phyloP scores from a whole-genome alignment of 2,113 vertebrate species.

The Octodon degus region DNA sequence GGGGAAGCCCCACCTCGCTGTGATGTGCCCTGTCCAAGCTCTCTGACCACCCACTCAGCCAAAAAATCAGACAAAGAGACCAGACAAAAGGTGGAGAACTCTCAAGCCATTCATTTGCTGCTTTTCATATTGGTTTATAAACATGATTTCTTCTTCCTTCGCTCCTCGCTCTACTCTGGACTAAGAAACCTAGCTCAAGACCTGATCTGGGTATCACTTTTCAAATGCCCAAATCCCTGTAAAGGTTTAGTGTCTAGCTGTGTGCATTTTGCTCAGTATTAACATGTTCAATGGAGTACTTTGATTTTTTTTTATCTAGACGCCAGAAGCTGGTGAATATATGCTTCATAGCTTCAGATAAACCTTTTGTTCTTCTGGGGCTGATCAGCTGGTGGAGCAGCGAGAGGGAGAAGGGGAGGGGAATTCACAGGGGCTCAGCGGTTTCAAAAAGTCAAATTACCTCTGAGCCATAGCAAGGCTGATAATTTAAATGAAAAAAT shows the following conservation, averaged over 20 bases:
- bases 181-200: conserved; percentile 85
- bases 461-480: conserved; percentile 93
- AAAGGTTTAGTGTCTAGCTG: conserved; percentile 92
- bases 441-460: conserved; percentile 96
- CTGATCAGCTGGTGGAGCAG: conserved; percentile 92
- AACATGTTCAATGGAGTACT: conserved; percentile 92
- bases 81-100: conserved; percentile 64
- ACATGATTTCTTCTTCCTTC: conserved; percentile 56
- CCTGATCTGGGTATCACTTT: conserved; percentile 90
- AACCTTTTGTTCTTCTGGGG: conserved; percentile 93
- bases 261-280: conserved; percentile 93
- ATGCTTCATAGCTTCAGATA: conserved; percentile 94
- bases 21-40: conserved; percentile 53
- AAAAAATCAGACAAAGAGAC: conserved; percentile 83
- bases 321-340: conserved; percentile 92
- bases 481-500: conserved; percentile 93
- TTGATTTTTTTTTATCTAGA: conserved; percentile 92
- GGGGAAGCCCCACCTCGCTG: conserved; percentile 57
- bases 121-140: conserved; percentile 37
- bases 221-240: conserved; percentile 91
- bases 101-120: not conserved
- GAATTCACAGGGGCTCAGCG: conserved; percentile 92
- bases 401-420: conserved; percentile 89
- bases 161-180: conserved; percentile 80
- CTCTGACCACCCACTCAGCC: conserved; percentile 55